Conservation (phyloP, 2,113 vertebrate species). For the Oceanites oceanicus region DNA sequence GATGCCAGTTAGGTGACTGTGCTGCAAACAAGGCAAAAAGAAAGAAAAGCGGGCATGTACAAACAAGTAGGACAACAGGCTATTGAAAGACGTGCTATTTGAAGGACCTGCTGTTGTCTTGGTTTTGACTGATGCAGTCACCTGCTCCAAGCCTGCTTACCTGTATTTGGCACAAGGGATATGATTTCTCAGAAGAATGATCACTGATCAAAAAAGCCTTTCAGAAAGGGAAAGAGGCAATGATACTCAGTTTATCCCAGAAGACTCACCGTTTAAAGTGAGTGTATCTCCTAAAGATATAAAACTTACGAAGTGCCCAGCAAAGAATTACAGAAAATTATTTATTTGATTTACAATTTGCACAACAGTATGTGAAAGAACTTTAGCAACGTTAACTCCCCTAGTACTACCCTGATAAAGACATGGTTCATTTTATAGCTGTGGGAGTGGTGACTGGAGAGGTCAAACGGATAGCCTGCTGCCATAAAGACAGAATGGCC, state of each 20-base stretch:
- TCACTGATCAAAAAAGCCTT: neutral
- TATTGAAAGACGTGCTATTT: neutral
- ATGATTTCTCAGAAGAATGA: neutral
- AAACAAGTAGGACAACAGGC: neutral
- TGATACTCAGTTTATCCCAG: neutral
- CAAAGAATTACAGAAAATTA: neutral
- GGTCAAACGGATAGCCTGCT: neutral
- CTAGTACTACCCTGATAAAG: neutral
- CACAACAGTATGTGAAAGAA: neutral
- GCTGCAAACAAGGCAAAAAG: neutral
- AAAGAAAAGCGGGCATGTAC: neutral
- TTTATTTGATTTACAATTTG: neutral
- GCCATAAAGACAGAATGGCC: neutral
- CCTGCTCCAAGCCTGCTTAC: neutral
- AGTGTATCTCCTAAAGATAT: neutral
- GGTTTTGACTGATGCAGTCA: neutral
- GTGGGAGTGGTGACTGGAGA: neutral
- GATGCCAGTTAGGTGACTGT: neutral
- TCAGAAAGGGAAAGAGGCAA: neutral
- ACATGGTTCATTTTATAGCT: neutral
- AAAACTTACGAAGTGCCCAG: neutral
- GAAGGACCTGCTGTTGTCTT: neutral
- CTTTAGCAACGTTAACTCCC: neutral
- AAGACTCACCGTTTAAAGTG: rapidly evolving
- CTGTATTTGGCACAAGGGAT: neutral